Percentiles rank a stretch among this genome's conserved stretches.
Conservation (phyloP, 2,113 vertebrate species). For the Pelmatolapia mariae region DNA sequence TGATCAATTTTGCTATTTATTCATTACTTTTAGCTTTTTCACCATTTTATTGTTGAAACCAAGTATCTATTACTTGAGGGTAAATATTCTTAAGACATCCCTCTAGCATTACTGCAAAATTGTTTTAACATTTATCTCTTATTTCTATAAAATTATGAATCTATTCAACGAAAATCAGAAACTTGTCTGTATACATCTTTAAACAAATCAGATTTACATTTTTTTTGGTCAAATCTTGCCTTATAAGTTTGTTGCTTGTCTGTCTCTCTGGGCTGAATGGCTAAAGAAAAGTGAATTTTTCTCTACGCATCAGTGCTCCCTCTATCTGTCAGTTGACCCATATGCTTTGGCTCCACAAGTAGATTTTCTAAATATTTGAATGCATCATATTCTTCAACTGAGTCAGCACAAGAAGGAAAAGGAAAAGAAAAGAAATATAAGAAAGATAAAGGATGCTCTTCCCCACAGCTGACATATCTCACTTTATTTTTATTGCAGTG, state of each 20-base stretch:
- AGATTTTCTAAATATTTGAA: neutral
- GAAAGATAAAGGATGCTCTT: neutral
- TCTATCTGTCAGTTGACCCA: neutral
- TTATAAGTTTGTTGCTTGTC: neutral
- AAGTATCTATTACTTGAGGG: neutral
- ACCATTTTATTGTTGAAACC: neutral
- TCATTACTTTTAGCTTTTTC: neutral
- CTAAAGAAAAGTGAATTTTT: neutral
- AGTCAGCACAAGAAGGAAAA: neutral
- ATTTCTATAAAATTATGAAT: neutral
- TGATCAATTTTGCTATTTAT: neutral
- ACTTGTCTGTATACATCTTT: neutral
- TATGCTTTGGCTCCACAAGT: slow-evolving; percentile 12
- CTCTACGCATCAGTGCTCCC: neutral
- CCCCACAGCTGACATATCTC: neutral
- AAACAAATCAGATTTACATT: neutral
- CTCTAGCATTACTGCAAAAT: neutral
- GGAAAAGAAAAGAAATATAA: neutral
- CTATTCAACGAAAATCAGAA: neutral
- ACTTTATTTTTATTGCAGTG: slow-evolving; percentile 3
- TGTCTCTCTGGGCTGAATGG: neutral
- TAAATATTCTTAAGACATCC: neutral
- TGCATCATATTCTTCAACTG: neutral
- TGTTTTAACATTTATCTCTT: neutral
- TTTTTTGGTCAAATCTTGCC: neutral